phyloP scores from a whole-genome alignment of 2,113 vertebrate species.

The Columbina picui region DNA sequence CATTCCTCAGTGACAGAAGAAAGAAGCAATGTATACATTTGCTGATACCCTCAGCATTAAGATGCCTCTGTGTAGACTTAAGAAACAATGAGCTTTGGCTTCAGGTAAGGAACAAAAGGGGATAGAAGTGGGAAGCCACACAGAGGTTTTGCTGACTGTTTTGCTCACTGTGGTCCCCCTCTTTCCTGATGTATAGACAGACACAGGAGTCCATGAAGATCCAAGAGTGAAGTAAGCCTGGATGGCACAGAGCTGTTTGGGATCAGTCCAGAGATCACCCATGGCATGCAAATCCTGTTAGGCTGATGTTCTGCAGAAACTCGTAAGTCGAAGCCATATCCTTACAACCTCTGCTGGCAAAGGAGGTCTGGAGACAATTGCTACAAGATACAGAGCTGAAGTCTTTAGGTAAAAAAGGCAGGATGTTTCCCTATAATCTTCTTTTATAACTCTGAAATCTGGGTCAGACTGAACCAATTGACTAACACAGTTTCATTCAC shows the following conservation, averaged over 20 bases:
- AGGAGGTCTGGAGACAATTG: neutral
- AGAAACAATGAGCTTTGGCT: conserved; percentile 43
- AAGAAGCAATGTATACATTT: conserved; percentile 61
- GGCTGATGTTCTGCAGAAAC: neutral
- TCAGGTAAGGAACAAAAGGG: conserved; percentile 59
- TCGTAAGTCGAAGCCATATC: neutral
- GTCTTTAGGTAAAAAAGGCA: neutral
- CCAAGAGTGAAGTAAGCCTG: neutral
- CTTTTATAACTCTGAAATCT: neutral
- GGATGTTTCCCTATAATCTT: neutral
- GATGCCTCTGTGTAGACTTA: conserved; percentile 63
- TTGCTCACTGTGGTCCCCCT: neutral
- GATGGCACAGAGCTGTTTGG: neutral
- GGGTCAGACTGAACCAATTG: neutral
- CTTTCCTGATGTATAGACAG: conserved; percentile 14
- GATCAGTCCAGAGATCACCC: neutral
- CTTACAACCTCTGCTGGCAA: neutral
- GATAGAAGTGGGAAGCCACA: neutral
- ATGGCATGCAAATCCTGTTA: neutral
- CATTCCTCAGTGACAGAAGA: conserved; percentile 70
- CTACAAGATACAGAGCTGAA: neutral
- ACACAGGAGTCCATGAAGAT: neutral
- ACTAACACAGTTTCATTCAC: neutral
- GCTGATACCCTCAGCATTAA: conserved; percentile 65
- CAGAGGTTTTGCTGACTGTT: neutral